phyloP scores from a whole-genome alignment of 2,113 vertebrate genomes.

The Prinia subflava region DNA sequence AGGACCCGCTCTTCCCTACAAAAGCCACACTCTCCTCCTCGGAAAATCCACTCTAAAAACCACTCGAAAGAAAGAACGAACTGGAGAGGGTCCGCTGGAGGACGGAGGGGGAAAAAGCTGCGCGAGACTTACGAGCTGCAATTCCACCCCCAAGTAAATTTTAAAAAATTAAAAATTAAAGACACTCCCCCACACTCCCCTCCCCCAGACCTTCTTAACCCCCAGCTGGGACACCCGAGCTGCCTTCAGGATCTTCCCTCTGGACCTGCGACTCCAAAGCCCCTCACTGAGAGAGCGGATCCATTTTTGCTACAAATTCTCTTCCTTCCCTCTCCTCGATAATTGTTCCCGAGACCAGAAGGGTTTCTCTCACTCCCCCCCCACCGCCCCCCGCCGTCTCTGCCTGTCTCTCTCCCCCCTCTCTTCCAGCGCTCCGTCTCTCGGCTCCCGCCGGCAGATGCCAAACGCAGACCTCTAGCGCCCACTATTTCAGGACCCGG shows the following conservation, averaged over 20 bases:
- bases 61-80: neutral
- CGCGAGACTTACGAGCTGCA: neutral
- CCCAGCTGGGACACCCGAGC: conserved; percentile 51
- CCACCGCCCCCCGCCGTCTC: neutral
- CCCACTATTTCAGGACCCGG: neutral
- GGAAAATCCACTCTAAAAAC: neutral
- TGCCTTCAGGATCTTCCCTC: conserved; percentile 23
- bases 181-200: conserved; percentile 53
- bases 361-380: neutral
- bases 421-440: conserved; percentile 29
- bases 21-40: neutral
- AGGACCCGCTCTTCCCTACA: neutral
- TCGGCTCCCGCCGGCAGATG: neutral
- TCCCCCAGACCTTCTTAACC: conserved; percentile 47
- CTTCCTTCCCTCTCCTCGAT: conserved; percentile 59
- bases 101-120: neutral
- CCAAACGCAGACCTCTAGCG: neutral
- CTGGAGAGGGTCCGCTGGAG: neutral
- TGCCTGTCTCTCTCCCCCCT: neutral
- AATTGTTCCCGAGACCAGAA: conserved; percentile 54
- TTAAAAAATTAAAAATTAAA: conserved; percentile 60
- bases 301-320: conserved; percentile 69
- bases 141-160: conserved; percentile 42
- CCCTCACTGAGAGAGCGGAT: conserved; percentile 59
- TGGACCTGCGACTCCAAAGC: conserved; percentile 30